Percentiles rank a stretch among this genome's conserved stretches.
Evolutionary conservation across 2,113 vertebrate species (phyloP).

Genomic region (Epinephelus lanceolatus): DNA sequence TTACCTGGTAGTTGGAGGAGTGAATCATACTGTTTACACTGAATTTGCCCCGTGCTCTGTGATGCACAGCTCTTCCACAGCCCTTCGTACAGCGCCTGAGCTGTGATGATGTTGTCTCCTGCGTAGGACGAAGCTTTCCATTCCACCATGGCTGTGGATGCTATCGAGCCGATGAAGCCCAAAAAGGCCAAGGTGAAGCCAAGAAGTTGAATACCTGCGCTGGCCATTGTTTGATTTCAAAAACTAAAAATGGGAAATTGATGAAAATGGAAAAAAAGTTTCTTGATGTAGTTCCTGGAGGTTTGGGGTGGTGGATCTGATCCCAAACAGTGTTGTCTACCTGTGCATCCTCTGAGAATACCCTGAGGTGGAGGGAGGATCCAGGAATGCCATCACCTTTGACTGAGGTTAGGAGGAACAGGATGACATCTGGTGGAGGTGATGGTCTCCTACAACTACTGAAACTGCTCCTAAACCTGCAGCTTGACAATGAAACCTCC

Average conservation of each 20-base stretch:
- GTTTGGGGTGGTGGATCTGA: background rate
- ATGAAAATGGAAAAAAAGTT: background rate
- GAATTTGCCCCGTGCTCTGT: constrained; percentile 95
- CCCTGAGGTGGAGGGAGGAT: constrained; percentile 59
- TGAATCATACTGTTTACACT: constrained; percentile 95
- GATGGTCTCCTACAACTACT: background rate
- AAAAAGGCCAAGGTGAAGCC: constrained; percentile 91
- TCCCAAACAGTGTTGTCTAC: constrained; percentile 15
- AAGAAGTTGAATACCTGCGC: constrained; percentile 90
- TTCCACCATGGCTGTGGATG: constrained; percentile 91
- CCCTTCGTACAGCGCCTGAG: constrained; percentile 93
- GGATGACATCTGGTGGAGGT: constrained; percentile 60
- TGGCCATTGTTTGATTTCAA: constrained; percentile 84
- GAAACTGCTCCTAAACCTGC: background rate
- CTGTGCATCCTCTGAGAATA: constrained; percentile 52
- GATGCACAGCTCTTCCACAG: constrained; percentile 94
- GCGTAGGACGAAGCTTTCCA: constrained; percentile 95
- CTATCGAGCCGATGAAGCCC: constrained; percentile 90
- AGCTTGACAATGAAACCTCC: background rate
- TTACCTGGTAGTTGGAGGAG: constrained; percentile 91
- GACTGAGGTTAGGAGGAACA: constrained; percentile 8
- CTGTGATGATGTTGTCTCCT: constrained; percentile 94
- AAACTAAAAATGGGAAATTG: background rate
- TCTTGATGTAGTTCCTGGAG: constrained; percentile 20
- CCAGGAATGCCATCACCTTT: constrained; percentile 25